phyloP scores from a whole-genome alignment of 2,888 invertebrate species.

The Mechanitis mazaeus region DNA sequence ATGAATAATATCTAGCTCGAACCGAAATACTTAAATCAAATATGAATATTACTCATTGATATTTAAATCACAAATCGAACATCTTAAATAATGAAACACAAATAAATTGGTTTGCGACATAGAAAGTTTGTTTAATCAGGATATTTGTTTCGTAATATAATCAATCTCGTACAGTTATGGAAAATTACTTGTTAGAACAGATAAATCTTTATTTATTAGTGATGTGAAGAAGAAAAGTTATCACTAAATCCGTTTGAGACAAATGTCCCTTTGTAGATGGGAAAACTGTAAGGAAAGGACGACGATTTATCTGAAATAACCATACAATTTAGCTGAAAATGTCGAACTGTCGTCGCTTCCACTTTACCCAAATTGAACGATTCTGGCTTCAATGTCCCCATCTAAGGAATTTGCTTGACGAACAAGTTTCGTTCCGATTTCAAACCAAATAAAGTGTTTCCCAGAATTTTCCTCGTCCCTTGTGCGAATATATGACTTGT shows the following conservation, averaged over 20 bases:
- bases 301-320: conserved; percentile 73
- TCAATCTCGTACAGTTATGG: conserved; percentile 25
- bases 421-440: conserved; percentile 54
- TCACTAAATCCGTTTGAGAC: conserved; percentile 59
- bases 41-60: too few relatives aligned
- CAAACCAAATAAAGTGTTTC: conserved; percentile 60
- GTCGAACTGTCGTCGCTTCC: conserved; percentile 68
- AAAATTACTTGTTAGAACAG: conserved; percentile 31
- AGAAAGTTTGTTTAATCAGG: conserved; percentile 30
- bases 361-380: conserved; percentile 73
- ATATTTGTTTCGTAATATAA: conserved; percentile 28
- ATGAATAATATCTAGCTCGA: too few relatives aligned
- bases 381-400: conserved; percentile 59
- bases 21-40: too few relatives aligned
- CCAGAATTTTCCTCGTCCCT: conserved; percentile 52
- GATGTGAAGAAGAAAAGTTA: conserved; percentile 49
- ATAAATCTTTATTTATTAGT: conserved; percentile 41
- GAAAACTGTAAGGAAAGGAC: conserved; percentile 60
- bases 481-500: conserved; percentile 62
- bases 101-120: conserved; percentile 43
- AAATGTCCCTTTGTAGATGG: conserved; percentile 68
- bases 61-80: conserved; percentile 22
- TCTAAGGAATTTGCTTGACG: conserved; percentile 68
- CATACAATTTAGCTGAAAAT: conserved; percentile 66
- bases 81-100: conserved; percentile 39